A percentile compares a stretch with the other conserved stretches of the same genome.
phyloP scores from a whole-genome alignment of 2,797 vertebrate genomes.

The Chaunax sp. region DNA sequence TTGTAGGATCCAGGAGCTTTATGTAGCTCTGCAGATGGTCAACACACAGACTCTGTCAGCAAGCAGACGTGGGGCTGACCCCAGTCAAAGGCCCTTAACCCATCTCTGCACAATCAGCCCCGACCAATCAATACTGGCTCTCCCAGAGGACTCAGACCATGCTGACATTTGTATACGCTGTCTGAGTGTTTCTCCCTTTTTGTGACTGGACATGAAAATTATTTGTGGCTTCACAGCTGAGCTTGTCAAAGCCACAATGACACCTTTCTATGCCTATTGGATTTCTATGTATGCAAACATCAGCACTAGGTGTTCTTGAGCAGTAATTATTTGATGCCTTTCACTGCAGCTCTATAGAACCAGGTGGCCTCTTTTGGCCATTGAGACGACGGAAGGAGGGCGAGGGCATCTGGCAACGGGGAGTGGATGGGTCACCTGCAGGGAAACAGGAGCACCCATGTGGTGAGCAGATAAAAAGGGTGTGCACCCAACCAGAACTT shows the following conservation, averaged over 20 bases:
- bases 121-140: conserved; percentile 77
- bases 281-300: conserved; percentile 63
- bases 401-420: conserved; percentile 70
- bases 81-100: conserved; percentile 76
- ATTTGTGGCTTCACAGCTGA: conserved; percentile 61
- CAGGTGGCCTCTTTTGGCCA: conserved; percentile 66
- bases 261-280: neutral
- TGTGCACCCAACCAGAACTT: conserved; percentile 78
- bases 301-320: conserved; percentile 6
- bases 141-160: conserved; percentile 59
- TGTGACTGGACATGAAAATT: conserved; percentile 44
- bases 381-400: conserved; percentile 61
- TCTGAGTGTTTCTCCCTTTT: conserved; percentile 37
- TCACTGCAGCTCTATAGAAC: conserved; percentile 51
- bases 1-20: conserved; percentile 49
- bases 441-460: conserved; percentile 71
- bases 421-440: conserved; percentile 77
- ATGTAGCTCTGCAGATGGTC: conserved; percentile 79
- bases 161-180: conserved; percentile 54
- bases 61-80: conserved; percentile 75
- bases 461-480: conserved; percentile 71
- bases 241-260: conserved; percentile 19
- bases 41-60: conserved; percentile 67
- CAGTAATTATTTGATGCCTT: conserved; percentile 39
- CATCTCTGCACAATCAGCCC: conserved; percentile 73